Conservation (phyloP, 2,113 vertebrate genomes). For the Scomber colias region DNA sequence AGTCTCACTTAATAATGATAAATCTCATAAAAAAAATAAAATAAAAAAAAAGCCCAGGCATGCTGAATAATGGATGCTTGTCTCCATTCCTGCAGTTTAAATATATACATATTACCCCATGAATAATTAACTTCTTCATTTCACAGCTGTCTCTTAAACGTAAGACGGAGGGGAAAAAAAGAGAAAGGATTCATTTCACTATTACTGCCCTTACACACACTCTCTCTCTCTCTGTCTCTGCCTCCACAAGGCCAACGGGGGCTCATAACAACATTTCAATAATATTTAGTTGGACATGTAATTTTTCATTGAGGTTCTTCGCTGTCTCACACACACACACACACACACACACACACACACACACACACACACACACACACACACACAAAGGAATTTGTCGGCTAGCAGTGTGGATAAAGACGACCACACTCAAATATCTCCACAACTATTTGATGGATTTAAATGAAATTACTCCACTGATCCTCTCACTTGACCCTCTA, state of each 20-base stretch:
- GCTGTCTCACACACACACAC: too few species aligned
- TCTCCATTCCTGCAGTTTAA: constrained; percentile 69
- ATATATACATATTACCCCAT: constrained; percentile 75
- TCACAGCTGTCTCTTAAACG: constrained; percentile 55
- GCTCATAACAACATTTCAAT: neutral
- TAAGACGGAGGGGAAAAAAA: neutral
- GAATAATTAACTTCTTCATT: constrained; percentile 77
- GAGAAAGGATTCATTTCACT: neutral
- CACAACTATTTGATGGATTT: too few species aligned
- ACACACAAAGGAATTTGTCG: too few species aligned
- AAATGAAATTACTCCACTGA: too few species aligned
- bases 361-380: too few species aligned
- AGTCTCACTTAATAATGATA: constrained; percentile 65
- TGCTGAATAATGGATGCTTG: constrained; percentile 71
- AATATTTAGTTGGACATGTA: neutral
- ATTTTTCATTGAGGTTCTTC: neutral
- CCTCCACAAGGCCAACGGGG: neutral
- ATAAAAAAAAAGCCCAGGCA: neutral
- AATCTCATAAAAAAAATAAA: constrained; percentile 22
- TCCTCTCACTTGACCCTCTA: too few species aligned
- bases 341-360: too few species aligned
- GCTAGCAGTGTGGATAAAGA: too few species aligned
- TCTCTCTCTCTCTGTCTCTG: neutral
- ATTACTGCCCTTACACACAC: neutral
- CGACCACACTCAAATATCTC: too few species aligned